Evolutionary conservation across 2,797 vertebrate species (phyloP).

Genomic region (Triplophysa bombifrons): DNA sequence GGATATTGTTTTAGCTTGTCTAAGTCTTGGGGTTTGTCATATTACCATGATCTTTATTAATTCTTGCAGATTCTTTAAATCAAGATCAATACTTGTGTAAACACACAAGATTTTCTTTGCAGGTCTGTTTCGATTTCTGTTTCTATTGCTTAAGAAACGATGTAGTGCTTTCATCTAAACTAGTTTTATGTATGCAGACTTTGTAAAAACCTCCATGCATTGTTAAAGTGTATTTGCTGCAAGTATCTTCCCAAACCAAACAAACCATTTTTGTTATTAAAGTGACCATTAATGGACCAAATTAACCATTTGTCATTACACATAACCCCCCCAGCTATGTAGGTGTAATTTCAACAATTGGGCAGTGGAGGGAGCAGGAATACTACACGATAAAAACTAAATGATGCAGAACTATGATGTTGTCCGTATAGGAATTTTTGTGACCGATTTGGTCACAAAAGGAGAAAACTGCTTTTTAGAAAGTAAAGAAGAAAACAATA

Average conservation of each 20-base stretch:
- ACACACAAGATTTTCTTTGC: conserved; percentile 45
- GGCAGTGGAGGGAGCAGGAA: conserved; percentile 48
- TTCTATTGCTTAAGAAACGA: conserved; percentile 60
- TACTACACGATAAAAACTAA: background rate
- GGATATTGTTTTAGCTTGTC: conserved; percentile 7
- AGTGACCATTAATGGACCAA: background rate
- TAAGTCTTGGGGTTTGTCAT: conserved; percentile 33
- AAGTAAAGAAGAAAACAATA: too few relatives aligned
- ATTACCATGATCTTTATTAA: conserved; percentile 59
- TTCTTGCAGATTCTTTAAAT: conserved; percentile 52
- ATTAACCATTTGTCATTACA: background rate
- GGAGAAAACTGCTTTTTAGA: background rate
- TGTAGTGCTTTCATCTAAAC: conserved; percentile 54
- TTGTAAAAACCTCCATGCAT: conserved; percentile 71
- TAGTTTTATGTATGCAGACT: conserved; percentile 59
- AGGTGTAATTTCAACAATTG: background rate
- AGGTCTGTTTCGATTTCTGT: conserved; percentile 58
- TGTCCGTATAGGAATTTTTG: background rate
- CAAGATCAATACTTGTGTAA: conserved; percentile 54
- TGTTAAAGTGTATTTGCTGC: conserved; percentile 25
- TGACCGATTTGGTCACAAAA: background rate
- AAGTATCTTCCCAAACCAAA: background rate
- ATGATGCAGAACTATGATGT: background rate
- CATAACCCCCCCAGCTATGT: background rate
- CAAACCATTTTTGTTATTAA: background rate